Percentiles rank a stretch among this genome's conserved stretches.
phyloP scores from a whole-genome alignment of 2,797 vertebrate genomes.

The Antennarius maculatus region DNA sequence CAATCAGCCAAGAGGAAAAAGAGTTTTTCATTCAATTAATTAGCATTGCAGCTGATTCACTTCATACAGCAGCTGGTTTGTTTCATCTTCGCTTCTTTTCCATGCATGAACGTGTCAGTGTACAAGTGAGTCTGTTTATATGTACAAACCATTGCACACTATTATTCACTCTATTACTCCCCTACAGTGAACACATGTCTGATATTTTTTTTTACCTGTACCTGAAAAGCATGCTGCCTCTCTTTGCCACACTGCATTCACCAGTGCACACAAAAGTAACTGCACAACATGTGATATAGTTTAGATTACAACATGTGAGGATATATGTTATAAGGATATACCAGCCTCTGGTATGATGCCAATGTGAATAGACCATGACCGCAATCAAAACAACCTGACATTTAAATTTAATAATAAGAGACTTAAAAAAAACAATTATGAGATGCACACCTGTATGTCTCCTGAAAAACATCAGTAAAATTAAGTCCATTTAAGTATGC shows the following conservation, averaged over 20 bases:
- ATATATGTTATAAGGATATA: no score
- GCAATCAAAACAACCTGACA: no score
- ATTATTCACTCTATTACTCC: constrained; percentile 19
- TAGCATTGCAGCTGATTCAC: neutral
- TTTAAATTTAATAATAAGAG: no score
- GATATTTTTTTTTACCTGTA: constrained; percentile 23
- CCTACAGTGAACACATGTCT: constrained; percentile 23
- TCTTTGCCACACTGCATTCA: neutral
- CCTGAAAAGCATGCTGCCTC: constrained; percentile 1
- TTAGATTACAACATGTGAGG: no score
- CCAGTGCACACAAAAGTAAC: neutral
- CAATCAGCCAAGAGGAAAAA: constrained; percentile 3
- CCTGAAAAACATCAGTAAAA: neutral
- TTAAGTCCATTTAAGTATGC: no score
- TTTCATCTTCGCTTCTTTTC: neutral
- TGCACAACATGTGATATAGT: neutral
- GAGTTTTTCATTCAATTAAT: neutral
- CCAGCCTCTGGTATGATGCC: no score
- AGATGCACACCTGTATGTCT: neutral
- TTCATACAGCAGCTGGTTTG: neutral
- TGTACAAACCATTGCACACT: neutral
- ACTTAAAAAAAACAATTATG: no score
- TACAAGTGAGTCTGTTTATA: neutral
- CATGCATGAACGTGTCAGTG: neutral
- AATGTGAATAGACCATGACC: no score